Conservation (phyloP, 2,888 invertebrate genomes). For the Heterodera filipjevi region DNA sequence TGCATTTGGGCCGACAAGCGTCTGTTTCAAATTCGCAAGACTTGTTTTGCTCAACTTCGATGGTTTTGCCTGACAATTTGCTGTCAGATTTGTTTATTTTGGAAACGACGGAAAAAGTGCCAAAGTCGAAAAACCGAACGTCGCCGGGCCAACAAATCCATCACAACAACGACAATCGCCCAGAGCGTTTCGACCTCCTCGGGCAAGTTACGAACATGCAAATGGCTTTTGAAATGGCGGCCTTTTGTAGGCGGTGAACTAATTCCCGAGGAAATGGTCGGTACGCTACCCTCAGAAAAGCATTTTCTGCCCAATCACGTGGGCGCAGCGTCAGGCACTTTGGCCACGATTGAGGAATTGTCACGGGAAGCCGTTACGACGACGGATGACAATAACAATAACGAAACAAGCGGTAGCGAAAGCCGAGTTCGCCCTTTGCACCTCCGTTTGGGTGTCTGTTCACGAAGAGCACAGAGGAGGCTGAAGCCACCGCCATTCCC, state of each 20-base stretch:
- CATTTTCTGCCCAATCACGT: slow-evolving; percentile 17
- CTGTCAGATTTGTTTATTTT: slow-evolving; percentile 22
- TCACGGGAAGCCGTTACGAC: slow-evolving; percentile 17
- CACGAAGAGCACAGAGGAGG: slow-evolving; percentile 21
- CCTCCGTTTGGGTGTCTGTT: neutral
- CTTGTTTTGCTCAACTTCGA: slow-evolving; percentile 7
- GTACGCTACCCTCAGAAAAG: neutral
- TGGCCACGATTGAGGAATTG: slow-evolving; percentile 27
- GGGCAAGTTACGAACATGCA: neutral
- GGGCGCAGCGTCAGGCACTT: neutral
- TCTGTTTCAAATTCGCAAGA: slow-evolving; percentile 5
- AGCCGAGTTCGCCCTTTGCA: slow-evolving; percentile 13
- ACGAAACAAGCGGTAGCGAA: slow-evolving; percentile 12
- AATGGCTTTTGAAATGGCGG: slow-evolving; percentile 6
- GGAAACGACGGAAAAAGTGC: neutral
- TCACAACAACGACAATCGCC: slow-evolving; percentile 30
- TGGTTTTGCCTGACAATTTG: slow-evolving; percentile 10
- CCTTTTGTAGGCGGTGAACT: slow-evolving; percentile 11
- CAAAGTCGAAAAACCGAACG: slow-evolving; percentile 1
- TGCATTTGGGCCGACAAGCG: slow-evolving; percentile 15
- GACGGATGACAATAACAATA: slow-evolving; percentile 27
- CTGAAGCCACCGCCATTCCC: slow-evolving; percentile 27
- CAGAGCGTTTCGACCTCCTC: slow-evolving; percentile 25
- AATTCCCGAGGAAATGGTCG: neutral
- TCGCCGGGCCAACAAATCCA: slow-evolving; percentile 23